Base-by-base conservation (phyloP, 2,113 vertebrate genomes). In the Pelusios castaneus region DNA sequence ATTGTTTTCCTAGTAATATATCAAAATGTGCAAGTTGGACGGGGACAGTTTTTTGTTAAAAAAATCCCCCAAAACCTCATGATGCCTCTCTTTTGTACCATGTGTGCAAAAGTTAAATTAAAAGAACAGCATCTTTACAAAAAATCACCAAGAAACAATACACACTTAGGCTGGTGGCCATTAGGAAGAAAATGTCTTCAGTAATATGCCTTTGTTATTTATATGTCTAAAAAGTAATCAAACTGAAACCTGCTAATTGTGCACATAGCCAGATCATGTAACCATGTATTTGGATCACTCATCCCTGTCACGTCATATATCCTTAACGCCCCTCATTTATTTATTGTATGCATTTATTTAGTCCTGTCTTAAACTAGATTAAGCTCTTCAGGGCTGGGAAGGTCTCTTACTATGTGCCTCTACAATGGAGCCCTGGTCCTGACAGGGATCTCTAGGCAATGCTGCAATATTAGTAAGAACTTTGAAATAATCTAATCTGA, bases 371-470 rank as follows among this genome's bases (percentile, higher is more conserved):
- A 41, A 56, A 52, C 34, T 21, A 67, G 34, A n/a, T 51, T 43
- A 43, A 43, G 5, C 38, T 81, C 54, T 16, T 81, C 54, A 34
- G 29, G 0, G 5, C 16, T 5, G 60, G 1, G 45, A 43, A 1
- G n/a, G 6, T 0, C 45, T 52, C 85, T 70, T 70, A 75, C 73
- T 10, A 10, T 3, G 0, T 0, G 16, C 76, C 17, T 52, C 85
- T 21, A 38, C 34, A 38, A 67, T 1, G 4, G 17, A 67, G 63
- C 34, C 63, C 19, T n/a, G n/a, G 63, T 38, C 63, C 63, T 70
- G 19, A 10, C 8, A 5, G 17, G 17, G 17, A 34, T 67, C 60
- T 67, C 34, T n/a, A 67, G 8, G 60, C 60, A 67, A 67, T n/a
- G n/a, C n/a, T 70, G 63, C 17, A 38, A n/a, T 70, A 70, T 70